Evolutionary conservation across 1,140 invertebrate species (phyloP), one percentile per base, ranked within the genome.

Genomic region (Trichonephila clavata): DNA sequence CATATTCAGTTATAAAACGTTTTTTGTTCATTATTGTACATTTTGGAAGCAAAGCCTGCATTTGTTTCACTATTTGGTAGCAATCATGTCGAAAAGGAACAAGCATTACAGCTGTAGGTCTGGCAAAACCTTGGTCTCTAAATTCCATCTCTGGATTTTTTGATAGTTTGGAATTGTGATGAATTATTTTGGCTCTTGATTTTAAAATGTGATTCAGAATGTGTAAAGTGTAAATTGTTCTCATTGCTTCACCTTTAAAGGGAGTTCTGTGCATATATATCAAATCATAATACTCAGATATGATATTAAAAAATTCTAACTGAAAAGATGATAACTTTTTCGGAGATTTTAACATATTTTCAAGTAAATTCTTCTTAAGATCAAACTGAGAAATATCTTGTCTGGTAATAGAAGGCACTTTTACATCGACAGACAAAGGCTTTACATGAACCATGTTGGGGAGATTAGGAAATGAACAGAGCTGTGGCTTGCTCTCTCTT

Each of bases 51-150:
- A 96, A 96, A 32, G 97, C 96, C 32, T 90, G 59, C 4, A 94
- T 50, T 20, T 65, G 68, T 61, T 94, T 92, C 3, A 81, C 94
- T 32, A 94, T 94, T 18, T 88, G 27, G 8, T 94, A 65, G 50
- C 81, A 71, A 81, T 88, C 88, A 65, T 97, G 59, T 97, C 96
- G 60, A 95, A 99, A 99, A 16, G 99, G 99, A 0, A 98, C 97
- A 65, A 99, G 95, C 95, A 99, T 98, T 14, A 99, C 96, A 21
- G 99, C 97, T 96, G 99, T 99, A 8, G 99, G 98, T 94, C 99
- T 96, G 0, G 98, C 97, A 81, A 99, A 96, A 18, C 99, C 99
- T 96, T 99, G 99, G 96, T 99, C 99, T 94, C 98, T 96, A 96
- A 97, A 99, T 86, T 98, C 97, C 94, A 98, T 98, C 93, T 98